These are phyloP conservation scores for Caenorhabditis inopinata DNA, from an alignment of 1,140 invertebrate genomes.

Conservation along the genomic window DNA sequence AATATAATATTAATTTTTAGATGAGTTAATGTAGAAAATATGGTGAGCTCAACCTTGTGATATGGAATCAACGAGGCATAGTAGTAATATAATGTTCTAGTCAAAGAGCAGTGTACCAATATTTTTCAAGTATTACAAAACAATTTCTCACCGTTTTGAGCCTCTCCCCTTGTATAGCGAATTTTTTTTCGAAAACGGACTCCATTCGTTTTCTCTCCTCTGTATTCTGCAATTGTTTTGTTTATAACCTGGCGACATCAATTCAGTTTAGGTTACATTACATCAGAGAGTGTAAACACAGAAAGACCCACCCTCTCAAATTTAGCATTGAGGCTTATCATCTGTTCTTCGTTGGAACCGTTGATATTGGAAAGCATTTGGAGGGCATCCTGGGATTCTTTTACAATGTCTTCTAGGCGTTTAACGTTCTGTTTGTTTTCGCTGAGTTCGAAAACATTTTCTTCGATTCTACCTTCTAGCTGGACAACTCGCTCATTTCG, in stretches of 20 bases:
- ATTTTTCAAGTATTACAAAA: background rate
- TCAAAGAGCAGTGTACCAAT: too few species aligned
- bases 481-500: background rate
- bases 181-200: slow-evolving; percentile 33
- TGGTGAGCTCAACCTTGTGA: too few species aligned
- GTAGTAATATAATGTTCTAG: too few species aligned
- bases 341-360: slow-evolving; percentile 10
- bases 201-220: background rate
- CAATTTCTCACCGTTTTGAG: slow-evolving; percentile 19
- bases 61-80: too few species aligned
- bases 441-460: background rate
- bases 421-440: background rate
- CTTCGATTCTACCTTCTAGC: background rate
- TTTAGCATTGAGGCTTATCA: background rate
- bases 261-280: background rate
- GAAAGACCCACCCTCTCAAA: background rate
- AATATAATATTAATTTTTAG: too few species aligned
- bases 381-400: background rate
- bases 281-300: background rate
- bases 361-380: background rate
- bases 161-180: background rate
- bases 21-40: too few species aligned
- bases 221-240: background rate
- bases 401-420: background rate
- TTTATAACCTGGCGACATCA: background rate